phyloP scores from a whole-genome alignment of 2,113 vertebrate genomes.

The Brienomyrus brachyistius region DNA sequence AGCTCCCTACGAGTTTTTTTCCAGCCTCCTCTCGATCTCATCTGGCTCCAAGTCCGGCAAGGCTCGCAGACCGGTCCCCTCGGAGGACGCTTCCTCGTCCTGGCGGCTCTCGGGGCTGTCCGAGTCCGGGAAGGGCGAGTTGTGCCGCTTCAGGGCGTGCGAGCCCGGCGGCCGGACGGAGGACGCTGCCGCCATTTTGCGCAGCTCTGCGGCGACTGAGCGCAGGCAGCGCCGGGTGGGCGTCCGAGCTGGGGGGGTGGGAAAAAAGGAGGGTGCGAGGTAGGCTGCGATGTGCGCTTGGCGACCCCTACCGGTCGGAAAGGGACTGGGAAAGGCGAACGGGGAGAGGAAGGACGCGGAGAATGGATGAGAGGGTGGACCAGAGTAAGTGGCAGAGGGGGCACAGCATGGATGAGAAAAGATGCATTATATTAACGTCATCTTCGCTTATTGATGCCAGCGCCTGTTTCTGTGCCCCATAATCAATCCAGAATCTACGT shows the following conservation, averaged over 20 bases:
- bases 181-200: conserved; percentile 70
- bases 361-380: background rate
- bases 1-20: conserved; percentile 77
- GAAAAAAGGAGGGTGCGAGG: background rate
- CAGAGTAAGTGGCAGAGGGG: background rate
- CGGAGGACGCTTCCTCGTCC: conserved; percentile 48
- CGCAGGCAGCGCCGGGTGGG: conserved; percentile 31
- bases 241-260: conserved; percentile 26
- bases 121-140: conserved; percentile 50
- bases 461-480: background rate
- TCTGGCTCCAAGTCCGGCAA: conserved; percentile 65
- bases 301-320: conserved; percentile 58
- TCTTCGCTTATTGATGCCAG: background rate
- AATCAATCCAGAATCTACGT: background rate
- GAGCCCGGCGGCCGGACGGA: conserved; percentile 66
- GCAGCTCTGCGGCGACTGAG: conserved; percentile 54
- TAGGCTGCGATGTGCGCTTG: conserved; percentile 38
- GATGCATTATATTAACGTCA: background rate
- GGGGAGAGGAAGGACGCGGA: background rate
- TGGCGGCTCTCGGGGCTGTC: conserved; percentile 53
- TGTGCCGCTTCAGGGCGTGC: conserved; percentile 52
- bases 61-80: conserved; percentile 49
- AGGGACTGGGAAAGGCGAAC: conserved; percentile 26
- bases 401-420: background rate
- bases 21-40: conserved; percentile 72